Base-by-base conservation (phyloP, 2,797 vertebrate species). In the Enoplosus armatus region DNA sequence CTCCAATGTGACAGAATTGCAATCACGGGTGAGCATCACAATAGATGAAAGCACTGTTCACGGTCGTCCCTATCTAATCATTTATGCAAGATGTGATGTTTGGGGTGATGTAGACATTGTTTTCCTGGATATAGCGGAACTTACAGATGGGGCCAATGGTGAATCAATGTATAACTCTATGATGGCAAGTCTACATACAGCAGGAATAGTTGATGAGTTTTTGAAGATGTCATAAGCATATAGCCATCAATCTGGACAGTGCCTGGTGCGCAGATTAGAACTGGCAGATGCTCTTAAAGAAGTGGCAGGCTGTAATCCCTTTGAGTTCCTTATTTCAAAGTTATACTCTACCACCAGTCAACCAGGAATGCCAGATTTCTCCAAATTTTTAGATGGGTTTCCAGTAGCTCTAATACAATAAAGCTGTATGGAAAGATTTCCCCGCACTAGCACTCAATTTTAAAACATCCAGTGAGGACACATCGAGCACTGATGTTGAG, bases 391-490 rank as follows among this genome's bases (percentile, higher is more conserved):
- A 63, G 59, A 31, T 53, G 59, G 35, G 39, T 64, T 24, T 1
- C 22, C 33, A 39, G 58, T 7, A 16, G 27, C 62, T 63, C 22
- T 14, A n/a, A 15, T 8, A 59, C 39, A 26, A 24, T 41, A 41
- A 26, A 26, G 9, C 33, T 31, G 39, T 47, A 24, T 45, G 58
- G 24, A 64, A 80, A 61, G 20, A 53, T 56, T 77, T 41, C 50
- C 24, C 31, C 4, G 29, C 51, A 8, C 10, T 51, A 7, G 58
- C 58, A 53, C 69, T 39, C 39, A 22, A 71, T 48, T 50, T 50
- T 14, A 43, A 72, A 74, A 55, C 37, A 63, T n/a, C 37, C n/a
- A 65, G n/a, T 37, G 35, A 67, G 62, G 64, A 80, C 56, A 37
- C n/a, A 45, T 35, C 8, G 16, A 1, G 3, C 53, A 59, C 39